These are phyloP conservation scores for Temnothorax unifasciatus DNA, from an alignment of 2,888 invertebrate genomes.

Conservation along the genomic window DNA sequence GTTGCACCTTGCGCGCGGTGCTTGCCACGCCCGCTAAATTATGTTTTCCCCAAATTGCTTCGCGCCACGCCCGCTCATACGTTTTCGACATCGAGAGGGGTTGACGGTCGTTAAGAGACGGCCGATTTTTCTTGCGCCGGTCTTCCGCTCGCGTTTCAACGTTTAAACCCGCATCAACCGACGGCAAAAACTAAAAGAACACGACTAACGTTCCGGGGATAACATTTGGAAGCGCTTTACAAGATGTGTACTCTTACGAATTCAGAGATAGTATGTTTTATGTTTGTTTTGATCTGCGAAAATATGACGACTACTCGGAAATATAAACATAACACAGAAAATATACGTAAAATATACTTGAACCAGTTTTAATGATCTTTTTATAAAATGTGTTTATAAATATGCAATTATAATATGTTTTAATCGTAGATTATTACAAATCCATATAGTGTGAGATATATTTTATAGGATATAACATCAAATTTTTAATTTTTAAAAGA, in stretches of 20 bases:
- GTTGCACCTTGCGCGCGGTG: constrained; percentile 83
- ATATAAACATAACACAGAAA: background rate
- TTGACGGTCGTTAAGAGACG: constrained; percentile 73
- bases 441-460: background rate
- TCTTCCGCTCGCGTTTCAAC: constrained; percentile 57
- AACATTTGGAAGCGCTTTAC: background rate
- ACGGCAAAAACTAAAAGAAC: constrained; percentile 30
- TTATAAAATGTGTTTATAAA: background rate
- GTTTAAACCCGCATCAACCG: constrained; percentile 63
- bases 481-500: background rate
- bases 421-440: background rate
- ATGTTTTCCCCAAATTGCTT: constrained; percentile 82
- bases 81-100: constrained; percentile 70
- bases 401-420: background rate
- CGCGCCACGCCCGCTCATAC: constrained; percentile 79
- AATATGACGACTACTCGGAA: background rate
- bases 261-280: background rate
- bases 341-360: background rate
- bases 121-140: constrained; percentile 58
- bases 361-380: background rate
- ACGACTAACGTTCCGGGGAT: background rate
- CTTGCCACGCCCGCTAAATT: constrained; percentile 81
- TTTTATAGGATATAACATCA: background rate
- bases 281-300: background rate
- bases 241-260: background rate